Evolutionary conservation across 2,113 vertebrate genomes (phyloP).

Genomic region (Lucifuga dentata): DNA sequence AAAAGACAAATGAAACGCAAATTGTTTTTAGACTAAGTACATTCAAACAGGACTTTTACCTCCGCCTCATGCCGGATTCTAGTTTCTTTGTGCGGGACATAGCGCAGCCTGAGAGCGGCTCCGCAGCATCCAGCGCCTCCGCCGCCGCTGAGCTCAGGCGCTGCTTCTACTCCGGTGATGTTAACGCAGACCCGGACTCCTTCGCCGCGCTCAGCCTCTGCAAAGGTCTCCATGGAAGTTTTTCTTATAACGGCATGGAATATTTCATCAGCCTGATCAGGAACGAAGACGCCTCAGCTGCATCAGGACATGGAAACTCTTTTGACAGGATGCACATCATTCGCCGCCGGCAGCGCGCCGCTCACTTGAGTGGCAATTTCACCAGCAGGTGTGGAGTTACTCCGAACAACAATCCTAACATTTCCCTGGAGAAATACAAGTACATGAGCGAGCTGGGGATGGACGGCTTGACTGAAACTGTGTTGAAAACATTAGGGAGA

Average conservation of each 20-base stretch:
- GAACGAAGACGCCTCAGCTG: slow-evolving; percentile 48
- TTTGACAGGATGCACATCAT: slow-evolving; percentile 83
- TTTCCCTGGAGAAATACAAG: slow-evolving; percentile 88
- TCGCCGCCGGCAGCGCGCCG: slow-evolving; percentile 79
- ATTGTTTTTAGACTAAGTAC: slow-evolving; percentile 86
- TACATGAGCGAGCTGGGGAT: slow-evolving; percentile 53
- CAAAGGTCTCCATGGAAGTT: slow-evolving; percentile 89
- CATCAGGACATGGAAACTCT: slow-evolving; percentile 14
- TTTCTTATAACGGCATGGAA: slow-evolving; percentile 88
- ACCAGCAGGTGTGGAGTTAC: slow-evolving; percentile 91
- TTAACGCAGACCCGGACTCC: slow-evolving; percentile 89
- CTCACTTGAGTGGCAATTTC: slow-evolving; percentile 57
- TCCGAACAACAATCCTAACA: slow-evolving; percentile 80
- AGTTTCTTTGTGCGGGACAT: slow-evolving; percentile 86
- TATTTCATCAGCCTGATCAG: slow-evolving; percentile 86
- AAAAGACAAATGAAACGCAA: slow-evolving; percentile 65
- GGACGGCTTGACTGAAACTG: slow-evolving; percentile 57
- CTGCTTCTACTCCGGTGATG: slow-evolving; percentile 94
- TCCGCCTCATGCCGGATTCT: slow-evolving; percentile 87
- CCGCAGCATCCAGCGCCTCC: slow-evolving; percentile 55
- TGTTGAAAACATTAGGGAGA: slow-evolving; percentile 77
- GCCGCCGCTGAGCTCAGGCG: slow-evolving; percentile 74
- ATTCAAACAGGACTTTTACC: slow-evolving; percentile 90
- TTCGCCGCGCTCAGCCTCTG: slow-evolving; percentile 94
- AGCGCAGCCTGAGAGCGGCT: slow-evolving; percentile 75